Evolutionary conservation across 2,113 vertebrate species (phyloP).

Genomic region (Platanista minor): DNA sequence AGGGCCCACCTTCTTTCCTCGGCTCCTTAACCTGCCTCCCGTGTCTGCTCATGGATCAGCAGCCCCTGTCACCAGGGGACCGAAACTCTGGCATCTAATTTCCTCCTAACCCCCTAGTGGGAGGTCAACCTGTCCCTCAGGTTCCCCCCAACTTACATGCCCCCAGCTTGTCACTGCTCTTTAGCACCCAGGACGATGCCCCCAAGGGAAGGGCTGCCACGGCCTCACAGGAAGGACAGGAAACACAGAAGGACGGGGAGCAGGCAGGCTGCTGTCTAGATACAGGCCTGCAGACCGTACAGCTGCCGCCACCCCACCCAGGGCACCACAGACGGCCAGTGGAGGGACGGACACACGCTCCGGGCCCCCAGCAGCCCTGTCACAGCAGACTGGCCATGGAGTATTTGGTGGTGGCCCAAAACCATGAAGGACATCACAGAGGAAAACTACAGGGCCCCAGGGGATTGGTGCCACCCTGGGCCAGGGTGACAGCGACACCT

Average conservation of each 20-base stretch:
- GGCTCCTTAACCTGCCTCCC: neutral
- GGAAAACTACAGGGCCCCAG: neutral
- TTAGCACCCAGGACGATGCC: neutral
- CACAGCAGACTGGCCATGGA: neutral
- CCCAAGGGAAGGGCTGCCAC: neutral
- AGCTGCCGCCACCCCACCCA: neutral
- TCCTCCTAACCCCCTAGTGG: neutral
- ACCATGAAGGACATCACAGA: neutral
- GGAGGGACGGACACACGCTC: fast-evolving
- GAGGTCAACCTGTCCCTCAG: neutral
- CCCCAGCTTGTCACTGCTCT: neutral
- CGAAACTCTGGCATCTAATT: neutral
- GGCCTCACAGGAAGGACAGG: neutral
- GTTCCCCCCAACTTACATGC: neutral
- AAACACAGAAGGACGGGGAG: neutral
- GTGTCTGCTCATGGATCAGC: neutral
- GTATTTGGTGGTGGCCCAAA: neutral
- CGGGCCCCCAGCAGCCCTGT: fast-evolving
- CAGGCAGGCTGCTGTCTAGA: neutral
- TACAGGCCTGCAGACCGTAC: neutral
- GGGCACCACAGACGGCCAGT: fast-evolving
- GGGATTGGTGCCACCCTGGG: neutral
- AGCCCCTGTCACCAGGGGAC: neutral
- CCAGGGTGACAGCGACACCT: no score
- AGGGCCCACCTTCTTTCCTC: neutral